Evolutionary conservation across 2,797 vertebrate species (phyloP).

Genomic region (Catostomus latipinnis): DNA sequence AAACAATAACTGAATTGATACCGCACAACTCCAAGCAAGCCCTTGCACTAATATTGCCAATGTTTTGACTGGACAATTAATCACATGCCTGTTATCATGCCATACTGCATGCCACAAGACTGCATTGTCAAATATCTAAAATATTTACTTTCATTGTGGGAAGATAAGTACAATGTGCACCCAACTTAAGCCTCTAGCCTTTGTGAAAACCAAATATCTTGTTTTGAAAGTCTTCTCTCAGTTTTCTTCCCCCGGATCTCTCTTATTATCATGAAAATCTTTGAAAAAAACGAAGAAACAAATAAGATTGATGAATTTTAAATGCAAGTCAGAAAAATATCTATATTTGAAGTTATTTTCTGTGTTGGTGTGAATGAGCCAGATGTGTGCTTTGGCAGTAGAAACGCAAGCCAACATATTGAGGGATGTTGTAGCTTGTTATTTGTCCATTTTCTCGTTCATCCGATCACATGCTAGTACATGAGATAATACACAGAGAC

Average conservation of each 20-base stretch:
- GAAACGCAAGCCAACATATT: background rate
- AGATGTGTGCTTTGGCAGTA: slow-evolving; percentile 17
- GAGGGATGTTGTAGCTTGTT: background rate
- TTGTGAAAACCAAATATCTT: background rate
- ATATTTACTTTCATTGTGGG: too few species aligned
- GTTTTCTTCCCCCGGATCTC: slow-evolving; percentile 6
- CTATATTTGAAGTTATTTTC: background rate
- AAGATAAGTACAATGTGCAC: too few species aligned
- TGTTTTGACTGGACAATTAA: too few species aligned
- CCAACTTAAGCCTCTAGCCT: too few species aligned
- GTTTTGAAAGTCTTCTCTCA: slow-evolving; percentile 11
- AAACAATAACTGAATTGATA: too few species aligned
- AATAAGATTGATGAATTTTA: slow-evolving; percentile 27
- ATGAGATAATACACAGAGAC: too few species aligned
- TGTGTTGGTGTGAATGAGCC: slow-evolving; percentile 18
- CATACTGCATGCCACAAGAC: too few species aligned
- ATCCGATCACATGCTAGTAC: background rate
- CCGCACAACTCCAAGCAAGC: too few species aligned
- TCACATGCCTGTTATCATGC: too few species aligned
- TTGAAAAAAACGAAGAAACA: too few species aligned
- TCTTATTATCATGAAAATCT: slow-evolving; percentile 18
- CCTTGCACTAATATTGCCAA: too few species aligned
- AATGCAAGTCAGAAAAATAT: slow-evolving; percentile 9
- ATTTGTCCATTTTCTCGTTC: background rate
- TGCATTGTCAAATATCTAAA: too few species aligned